phyloP scores from a whole-genome alignment of 2,797 vertebrate genomes.

The Erithacus rubecula region DNA sequence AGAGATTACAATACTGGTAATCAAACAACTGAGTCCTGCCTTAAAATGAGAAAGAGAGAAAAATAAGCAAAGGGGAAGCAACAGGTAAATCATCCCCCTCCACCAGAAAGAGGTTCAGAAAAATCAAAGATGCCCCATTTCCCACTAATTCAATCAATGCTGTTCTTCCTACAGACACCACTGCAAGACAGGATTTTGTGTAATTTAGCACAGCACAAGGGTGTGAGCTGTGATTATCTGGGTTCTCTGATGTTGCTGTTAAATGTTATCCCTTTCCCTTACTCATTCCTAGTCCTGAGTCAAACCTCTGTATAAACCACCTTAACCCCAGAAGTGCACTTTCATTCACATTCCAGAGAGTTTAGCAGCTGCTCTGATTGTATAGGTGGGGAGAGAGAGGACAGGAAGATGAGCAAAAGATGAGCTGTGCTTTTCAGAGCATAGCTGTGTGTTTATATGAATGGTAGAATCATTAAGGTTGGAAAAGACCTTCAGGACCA shows the following conservation, averaged over 20 bases:
- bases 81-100: not conserved
- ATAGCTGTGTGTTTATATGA: not conserved
- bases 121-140: not conserved
- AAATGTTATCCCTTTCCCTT: not conserved
- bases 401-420: not conserved
- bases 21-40: not conserved
- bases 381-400: fast-evolving
- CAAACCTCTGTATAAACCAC: not conserved
- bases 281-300: not conserved
- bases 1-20: not conserved
- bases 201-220: not conserved
- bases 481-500: not conserved
- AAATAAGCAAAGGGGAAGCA: not conserved
- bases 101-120: not conserved
- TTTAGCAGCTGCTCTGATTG: not conserved
- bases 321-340: not conserved
- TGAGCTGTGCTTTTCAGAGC: not conserved
- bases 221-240: not conserved
- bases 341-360: not conserved
- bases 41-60: not conserved
- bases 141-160: not conserved
- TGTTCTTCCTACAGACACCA: not conserved
- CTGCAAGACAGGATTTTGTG: not conserved
- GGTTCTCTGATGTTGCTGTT: not conserved
- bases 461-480: not conserved